phyloP scores from a whole-genome alignment of 2,888 invertebrate genomes.

The Oligia latruncula region DNA sequence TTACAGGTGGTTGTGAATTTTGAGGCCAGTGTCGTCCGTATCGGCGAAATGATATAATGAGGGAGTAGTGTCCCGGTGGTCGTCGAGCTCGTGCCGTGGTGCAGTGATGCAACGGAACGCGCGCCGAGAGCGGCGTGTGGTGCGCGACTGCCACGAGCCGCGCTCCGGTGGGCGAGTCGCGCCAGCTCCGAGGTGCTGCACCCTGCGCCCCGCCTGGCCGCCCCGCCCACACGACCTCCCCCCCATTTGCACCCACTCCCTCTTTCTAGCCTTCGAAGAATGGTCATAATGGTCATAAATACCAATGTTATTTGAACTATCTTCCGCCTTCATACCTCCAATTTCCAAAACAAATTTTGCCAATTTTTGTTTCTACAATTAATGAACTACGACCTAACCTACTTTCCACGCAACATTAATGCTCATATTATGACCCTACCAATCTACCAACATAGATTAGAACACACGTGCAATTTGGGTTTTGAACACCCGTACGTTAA shows the following conservation, averaged over 20 bases:
- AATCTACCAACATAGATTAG: neutral
- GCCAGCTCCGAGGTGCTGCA: constrained; percentile 79
- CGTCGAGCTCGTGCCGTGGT: constrained; percentile 56
- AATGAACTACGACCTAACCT: neutral
- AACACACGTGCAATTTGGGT: neutral
- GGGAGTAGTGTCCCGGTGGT: constrained; percentile 49
- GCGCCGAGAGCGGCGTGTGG: constrained; percentile 80
- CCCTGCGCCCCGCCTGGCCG: constrained; percentile 87
- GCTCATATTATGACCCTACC: neutral
- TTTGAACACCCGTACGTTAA: neutral
- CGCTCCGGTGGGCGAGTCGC: constrained; percentile 83
- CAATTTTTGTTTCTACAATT: neutral
- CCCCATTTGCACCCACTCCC: constrained; percentile 80
- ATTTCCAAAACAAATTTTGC: neutral
- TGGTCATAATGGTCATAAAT: constrained; percentile 25
- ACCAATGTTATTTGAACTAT: neutral
- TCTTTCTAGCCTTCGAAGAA: constrained; percentile 59
- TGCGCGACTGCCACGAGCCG: constrained; percentile 82
- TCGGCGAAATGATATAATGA: constrained; percentile 50
- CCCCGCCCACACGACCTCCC: constrained; percentile 81
- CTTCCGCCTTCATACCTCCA: neutral
- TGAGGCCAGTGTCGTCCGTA: constrained; percentile 49
- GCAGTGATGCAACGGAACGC: constrained; percentile 75
- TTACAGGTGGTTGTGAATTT: constrained; percentile 73
- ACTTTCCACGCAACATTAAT: neutral